Evolutionary conservation across 2,797 vertebrate genomes (phyloP).

Genomic region (Premnoplex brunnescens): DNA sequence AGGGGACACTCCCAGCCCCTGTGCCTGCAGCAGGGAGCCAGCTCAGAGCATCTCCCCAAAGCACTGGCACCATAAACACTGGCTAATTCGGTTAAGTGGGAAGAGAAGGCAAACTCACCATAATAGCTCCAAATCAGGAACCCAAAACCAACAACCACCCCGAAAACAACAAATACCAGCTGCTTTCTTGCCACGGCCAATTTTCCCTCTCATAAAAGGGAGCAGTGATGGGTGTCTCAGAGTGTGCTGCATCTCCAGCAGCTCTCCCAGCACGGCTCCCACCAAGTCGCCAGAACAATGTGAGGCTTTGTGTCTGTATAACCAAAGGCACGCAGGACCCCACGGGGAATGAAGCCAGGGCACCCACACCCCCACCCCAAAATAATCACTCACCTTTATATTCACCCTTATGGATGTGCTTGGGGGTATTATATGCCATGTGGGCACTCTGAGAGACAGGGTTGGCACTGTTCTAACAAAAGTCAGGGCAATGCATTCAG

Average conservation of each 20-base stretch:
- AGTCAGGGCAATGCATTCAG: background rate
- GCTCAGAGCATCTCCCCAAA: background rate
- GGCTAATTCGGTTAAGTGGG: conserved; percentile 56
- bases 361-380: background rate
- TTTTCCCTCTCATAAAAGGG: conserved; percentile 60
- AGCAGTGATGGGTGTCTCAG: conserved; percentile 14
- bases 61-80: background rate
- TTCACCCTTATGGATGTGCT: background rate
- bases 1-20: too few species aligned
- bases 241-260: conserved; percentile 62
- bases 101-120: conserved; percentile 68
- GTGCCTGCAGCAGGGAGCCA: too few species aligned
- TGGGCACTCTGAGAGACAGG: background rate
- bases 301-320: background rate
- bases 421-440: background rate
- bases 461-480: background rate
- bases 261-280: conserved; percentile 8
- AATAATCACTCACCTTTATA: background rate
- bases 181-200: conserved; percentile 61
- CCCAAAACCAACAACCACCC: background rate
- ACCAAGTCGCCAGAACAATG: conserved; percentile 9
- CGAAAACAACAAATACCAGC: conserved; percentile 73
- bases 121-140: conserved; percentile 52
- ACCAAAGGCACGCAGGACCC: background rate
- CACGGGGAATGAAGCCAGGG: background rate